Conservation (phyloP, 2,888 invertebrate species). For the Lithophane socia region DNA sequence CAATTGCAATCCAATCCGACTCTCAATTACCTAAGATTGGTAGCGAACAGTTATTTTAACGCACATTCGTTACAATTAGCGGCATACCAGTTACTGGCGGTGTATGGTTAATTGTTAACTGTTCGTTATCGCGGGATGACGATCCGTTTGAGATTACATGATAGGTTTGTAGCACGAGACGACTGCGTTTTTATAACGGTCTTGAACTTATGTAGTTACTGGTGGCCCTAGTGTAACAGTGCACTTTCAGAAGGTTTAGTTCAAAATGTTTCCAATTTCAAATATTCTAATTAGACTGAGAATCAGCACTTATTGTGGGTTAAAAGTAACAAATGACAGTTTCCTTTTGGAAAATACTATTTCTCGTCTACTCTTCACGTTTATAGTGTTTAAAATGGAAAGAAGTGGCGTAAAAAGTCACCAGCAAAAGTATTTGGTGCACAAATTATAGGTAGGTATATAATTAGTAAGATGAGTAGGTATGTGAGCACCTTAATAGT, state of each 20-base stretch:
- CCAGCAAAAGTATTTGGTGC: neutral
- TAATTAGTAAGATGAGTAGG: no score
- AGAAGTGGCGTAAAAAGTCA: neutral
- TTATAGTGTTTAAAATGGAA: neutral
- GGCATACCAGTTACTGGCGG: constrained; percentile 34
- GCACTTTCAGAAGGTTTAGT: neutral
- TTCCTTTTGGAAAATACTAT: no score
- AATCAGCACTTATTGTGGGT: neutral
- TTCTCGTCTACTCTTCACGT: neutral
- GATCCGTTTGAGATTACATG: constrained; percentile 56
- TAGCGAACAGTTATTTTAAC: constrained; percentile 53
- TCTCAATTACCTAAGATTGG: constrained; percentile 35
- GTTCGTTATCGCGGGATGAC: constrained; percentile 53
- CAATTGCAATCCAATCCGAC: constrained; percentile 43
- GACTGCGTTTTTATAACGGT: constrained; percentile 58
- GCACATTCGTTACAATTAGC: constrained; percentile 53
- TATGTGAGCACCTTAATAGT: neutral
- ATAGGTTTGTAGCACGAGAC: constrained; percentile 43
- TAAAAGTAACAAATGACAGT: neutral
- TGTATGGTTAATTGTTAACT: constrained; percentile 59
- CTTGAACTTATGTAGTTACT: constrained; percentile 4
- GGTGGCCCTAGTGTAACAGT: neutral
- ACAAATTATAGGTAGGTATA: no score
- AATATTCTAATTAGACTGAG: neutral
- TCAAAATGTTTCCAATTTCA: no score